Percentiles rank a stretch among this genome's conserved stretches.
Evolutionary conservation across 2,797 vertebrate genomes (phyloP).

Genomic region (Poeciliopsis paucimaculata): DNA sequence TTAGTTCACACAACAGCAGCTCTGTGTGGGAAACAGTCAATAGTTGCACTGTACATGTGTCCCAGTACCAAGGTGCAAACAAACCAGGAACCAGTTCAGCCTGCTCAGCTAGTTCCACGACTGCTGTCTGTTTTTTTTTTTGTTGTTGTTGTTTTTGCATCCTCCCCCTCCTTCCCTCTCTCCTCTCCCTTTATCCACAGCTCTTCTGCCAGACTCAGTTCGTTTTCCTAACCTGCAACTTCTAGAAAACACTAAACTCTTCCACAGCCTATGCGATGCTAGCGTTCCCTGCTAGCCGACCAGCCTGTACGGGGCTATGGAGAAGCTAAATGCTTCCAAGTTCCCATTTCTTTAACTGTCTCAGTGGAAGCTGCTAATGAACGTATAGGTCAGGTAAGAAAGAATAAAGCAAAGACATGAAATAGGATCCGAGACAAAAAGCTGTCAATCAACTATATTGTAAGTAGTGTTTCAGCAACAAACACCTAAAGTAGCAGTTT

Average conservation of each 20-base stretch:
- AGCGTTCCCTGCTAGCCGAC: neutral
- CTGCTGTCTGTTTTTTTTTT: neutral
- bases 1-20: conserved; percentile 6
- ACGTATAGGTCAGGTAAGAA: neutral
- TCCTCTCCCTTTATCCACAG: conserved; percentile 13
- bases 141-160: neutral
- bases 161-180: neutral
- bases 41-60: conserved; percentile 39
- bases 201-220: neutral
- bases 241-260: conserved; percentile 55
- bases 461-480: neutral
- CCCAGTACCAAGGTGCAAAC: conserved; percentile 56
- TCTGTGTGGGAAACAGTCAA: conserved; percentile 23
- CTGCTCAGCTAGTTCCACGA: conserved; percentile 68
- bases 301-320: conserved; percentile 42
- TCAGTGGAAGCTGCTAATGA: neutral
- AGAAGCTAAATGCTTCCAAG: neutral
- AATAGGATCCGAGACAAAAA: neutral
- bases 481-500: neutral
- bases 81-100: conserved; percentile 71
- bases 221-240: conserved; percentile 38
- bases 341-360: neutral
- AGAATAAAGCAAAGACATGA: neutral
- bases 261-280: conserved; percentile 33
- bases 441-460: neutral